phyloP scores from a whole-genome alignment of 2,113 vertebrate species.

The Oncorhynchus kisutch region DNA sequence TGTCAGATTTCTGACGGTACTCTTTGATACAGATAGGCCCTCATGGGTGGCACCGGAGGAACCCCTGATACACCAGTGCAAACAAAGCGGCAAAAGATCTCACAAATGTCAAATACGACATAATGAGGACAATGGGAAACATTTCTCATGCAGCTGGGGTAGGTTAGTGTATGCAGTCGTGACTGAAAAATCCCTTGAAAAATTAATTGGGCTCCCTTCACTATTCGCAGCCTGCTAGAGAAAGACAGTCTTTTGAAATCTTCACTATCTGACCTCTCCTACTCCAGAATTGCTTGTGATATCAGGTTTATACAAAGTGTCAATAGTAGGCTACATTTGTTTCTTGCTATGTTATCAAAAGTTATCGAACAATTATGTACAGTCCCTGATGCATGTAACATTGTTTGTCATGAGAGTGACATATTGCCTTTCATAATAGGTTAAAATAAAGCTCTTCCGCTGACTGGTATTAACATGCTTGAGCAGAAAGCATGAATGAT shows the following conservation, averaged over 20 bases:
- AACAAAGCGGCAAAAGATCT: conserved; percentile 51
- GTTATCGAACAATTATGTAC: no score
- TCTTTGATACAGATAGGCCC: conserved; percentile 60
- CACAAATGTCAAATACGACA: conserved; percentile 60
- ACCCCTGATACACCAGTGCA: conserved; percentile 48
- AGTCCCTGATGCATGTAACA: no score
- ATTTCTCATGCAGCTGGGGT: conserved; percentile 37
- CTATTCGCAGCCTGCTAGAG: neutral
- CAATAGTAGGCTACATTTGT: no score
- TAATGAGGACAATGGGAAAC: conserved; percentile 67
- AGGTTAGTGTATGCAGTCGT: conserved; percentile 11
- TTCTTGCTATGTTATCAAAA: no score
- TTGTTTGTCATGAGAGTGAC: no score
- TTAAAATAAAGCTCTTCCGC: no score
- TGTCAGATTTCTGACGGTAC: conserved; percentile 55
- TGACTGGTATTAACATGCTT: no score
- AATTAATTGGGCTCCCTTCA: neutral
- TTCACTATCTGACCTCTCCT: conserved; percentile 8
- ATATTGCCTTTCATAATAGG: no score
- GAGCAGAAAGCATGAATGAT: no score
- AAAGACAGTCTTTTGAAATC: conserved; percentile 3
- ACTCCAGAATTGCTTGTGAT: neutral
- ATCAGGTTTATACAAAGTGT: no score
- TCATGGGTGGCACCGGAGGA: conserved; percentile 50
- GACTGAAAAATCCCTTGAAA: conserved; percentile 2